phyloP scores from a whole-genome alignment of 2,888 invertebrate species.

The Therioaphis trifolii region DNA sequence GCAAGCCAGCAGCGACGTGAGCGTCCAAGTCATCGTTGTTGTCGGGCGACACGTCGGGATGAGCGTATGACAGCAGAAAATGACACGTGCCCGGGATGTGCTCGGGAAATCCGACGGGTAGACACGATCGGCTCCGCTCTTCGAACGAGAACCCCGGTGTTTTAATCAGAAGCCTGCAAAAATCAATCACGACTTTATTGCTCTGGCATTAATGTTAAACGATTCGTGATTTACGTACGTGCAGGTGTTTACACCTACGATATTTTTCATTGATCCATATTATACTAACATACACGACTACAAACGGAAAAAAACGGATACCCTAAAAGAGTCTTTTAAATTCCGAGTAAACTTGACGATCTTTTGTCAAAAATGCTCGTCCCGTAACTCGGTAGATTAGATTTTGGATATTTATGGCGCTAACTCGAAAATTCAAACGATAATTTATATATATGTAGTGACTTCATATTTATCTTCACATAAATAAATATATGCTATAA shows the following conservation, averaged over 20 bases:
- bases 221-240: background rate
- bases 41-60: conserved; percentile 76
- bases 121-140: conserved; percentile 79
- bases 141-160: conserved; percentile 83
- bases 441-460: no score
- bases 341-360: no score
- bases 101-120: conserved; percentile 86
- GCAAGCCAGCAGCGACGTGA: conserved; percentile 71
- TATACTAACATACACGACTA: background rate
- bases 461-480: no score
- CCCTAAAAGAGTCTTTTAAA: no score
- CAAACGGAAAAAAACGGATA: no score
- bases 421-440: no score
- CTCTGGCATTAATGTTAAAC: no score
- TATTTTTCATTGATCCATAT: background rate
- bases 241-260: background rate
- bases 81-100: conserved; percentile 85
- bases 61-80: conserved; percentile 83
- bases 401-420: no score
- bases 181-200: no score
- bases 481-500: no score
- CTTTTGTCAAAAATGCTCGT: no score
- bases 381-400: no score
- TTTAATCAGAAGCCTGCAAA: conserved; percentile 82
- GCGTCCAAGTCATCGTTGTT: conserved; percentile 74